Conservation (phyloP, 2,113 vertebrate species). For the Opisthocomus hoazin region DNA sequence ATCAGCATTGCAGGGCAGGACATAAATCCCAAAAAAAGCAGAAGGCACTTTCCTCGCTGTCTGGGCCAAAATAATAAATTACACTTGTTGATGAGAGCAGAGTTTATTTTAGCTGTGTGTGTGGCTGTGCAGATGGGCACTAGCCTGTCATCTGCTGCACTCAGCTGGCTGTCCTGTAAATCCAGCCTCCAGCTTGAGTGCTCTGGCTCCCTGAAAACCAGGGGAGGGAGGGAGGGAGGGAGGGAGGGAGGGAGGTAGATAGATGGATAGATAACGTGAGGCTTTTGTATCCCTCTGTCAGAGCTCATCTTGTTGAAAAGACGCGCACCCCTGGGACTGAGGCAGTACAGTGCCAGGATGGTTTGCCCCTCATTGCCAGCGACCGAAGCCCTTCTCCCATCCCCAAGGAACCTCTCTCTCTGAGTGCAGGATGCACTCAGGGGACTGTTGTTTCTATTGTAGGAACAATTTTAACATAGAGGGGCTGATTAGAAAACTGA, state of each 20-base stretch:
- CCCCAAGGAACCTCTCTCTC: not conserved
- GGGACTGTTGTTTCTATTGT: not conserved
- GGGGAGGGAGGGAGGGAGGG: no score
- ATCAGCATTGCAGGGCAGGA: not conserved
- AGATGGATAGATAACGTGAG: not conserved
- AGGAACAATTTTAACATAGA: not conserved
- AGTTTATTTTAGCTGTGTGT: not conserved
- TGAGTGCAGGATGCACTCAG: not conserved
- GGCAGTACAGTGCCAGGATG: not conserved
- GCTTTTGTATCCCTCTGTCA: not conserved
- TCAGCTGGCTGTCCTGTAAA: not conserved
- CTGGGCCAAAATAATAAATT: not conserved
- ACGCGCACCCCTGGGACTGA: not conserved
- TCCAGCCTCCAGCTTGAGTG: not conserved
- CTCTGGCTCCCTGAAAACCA: not conserved
- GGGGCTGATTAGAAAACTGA: not conserved
- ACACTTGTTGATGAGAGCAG: not conserved
- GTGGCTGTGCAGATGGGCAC: not conserved
- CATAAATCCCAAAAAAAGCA: not conserved
- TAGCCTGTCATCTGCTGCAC: not conserved
- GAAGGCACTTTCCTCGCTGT: not conserved
- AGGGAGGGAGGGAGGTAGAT: no score
- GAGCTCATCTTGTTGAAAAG: not conserved
- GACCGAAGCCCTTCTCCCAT: not conserved
- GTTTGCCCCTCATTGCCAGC: not conserved